phyloP scores from a whole-genome alignment of 2,888 invertebrate genomes.

The Agonopterix alstromeriana region DNA sequence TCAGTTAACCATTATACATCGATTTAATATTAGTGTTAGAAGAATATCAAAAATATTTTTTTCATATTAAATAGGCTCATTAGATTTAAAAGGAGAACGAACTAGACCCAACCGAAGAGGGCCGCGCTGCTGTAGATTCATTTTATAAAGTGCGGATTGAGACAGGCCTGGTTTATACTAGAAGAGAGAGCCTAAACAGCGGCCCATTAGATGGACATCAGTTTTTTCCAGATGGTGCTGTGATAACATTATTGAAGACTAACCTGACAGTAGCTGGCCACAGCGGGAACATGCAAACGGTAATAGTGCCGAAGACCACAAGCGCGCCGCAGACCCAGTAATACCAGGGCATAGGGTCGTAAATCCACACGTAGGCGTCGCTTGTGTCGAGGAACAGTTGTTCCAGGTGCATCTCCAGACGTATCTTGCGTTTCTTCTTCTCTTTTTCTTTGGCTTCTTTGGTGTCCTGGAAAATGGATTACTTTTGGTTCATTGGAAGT shows the following conservation, averaged over 20 bases:
- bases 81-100: no score
- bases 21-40: no score
- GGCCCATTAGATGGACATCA: no score
- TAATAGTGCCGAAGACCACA: constrained; percentile 94
- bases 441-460: constrained; percentile 63
- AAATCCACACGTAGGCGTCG: constrained; percentile 98
- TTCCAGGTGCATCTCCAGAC: constrained; percentile 97
- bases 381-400: constrained; percentile 95
- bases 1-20: no score
- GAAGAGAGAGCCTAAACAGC: no score
- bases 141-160: no score
- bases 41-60: no score
- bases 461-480: constrained; percentile 34
- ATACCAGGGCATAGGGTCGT: constrained; percentile 96
- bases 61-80: no score
- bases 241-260: background rate
- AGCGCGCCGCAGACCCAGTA: constrained; percentile 96
- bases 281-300: constrained; percentile 98
- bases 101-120: no score
- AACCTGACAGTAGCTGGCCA: constrained; percentile 96
- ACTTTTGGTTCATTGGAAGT: background rate
- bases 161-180: no score
- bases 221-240: no score
- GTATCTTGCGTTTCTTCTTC: constrained; percentile 91
- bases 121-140: no score